phyloP scores from a whole-genome alignment of 2,797 vertebrate species.

The Mormyrops boulengeri region DNA sequence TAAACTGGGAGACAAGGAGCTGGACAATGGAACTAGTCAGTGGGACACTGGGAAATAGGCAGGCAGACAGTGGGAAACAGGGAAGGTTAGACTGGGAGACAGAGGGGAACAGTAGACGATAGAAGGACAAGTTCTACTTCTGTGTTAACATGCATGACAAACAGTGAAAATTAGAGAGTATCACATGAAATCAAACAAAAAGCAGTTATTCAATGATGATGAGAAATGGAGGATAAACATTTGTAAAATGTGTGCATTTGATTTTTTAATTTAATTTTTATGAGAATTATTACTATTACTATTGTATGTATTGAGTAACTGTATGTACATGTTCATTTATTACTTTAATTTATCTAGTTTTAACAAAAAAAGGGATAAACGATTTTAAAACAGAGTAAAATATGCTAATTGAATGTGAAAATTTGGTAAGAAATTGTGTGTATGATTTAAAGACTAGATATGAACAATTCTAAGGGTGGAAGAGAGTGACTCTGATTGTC shows the following conservation, averaged over 20 bases:
- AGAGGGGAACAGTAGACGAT: conserved; percentile 25
- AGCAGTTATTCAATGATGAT: conserved; percentile 54
- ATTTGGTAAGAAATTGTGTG: conserved; percentile 64
- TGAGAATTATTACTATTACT: conserved; percentile 70
- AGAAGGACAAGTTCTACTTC: conserved; percentile 44
- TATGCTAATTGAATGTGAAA: conserved; percentile 66
- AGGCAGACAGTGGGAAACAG: conserved; percentile 47
- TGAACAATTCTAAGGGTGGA: conserved; percentile 51
- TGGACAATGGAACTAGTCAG: conserved; percentile 27
- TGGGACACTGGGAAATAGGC: conserved; percentile 28
- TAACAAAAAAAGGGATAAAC: conserved; percentile 60
- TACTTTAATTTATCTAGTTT: conserved; percentile 65
- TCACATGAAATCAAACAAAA: conserved; percentile 57
- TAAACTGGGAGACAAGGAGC: conserved; percentile 30
- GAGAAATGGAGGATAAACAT: conserved; percentile 60
- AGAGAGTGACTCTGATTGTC: conserved; percentile 41
- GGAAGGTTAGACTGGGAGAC: conserved; percentile 42
- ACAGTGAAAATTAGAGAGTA: conserved; percentile 60
- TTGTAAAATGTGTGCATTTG: conserved; percentile 79
- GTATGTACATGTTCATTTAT: conserved; percentile 69
- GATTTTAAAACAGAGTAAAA: conserved; percentile 55
- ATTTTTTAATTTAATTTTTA: conserved; percentile 72
- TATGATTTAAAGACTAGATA: conserved; percentile 55
- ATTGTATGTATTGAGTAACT: conserved; percentile 71
- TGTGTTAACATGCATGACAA: conserved; percentile 71